Evolutionary conservation across 2,888 invertebrate species (phyloP).

Genomic region (Caenorhabditis auriculariae): DNA sequence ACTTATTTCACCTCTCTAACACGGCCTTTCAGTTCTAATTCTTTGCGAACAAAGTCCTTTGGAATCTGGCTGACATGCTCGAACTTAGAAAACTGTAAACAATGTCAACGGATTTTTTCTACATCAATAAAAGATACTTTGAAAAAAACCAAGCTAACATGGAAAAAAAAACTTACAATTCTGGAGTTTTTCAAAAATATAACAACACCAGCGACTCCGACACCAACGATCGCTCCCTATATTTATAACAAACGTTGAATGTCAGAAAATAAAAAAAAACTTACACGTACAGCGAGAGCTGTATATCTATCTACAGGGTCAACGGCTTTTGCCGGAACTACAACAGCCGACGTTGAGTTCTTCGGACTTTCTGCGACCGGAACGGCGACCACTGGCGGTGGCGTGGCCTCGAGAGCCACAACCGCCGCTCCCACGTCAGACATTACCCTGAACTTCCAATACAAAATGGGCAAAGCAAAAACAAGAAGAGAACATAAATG

Average conservation of each 20-base stretch:
- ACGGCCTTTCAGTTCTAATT: conserved; percentile 56
- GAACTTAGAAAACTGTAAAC: conserved; percentile 58
- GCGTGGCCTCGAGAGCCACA: background rate
- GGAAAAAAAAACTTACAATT: conserved; percentile 36
- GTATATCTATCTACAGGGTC: conserved; percentile 55
- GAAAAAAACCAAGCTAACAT: background rate
- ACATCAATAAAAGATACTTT: background rate
- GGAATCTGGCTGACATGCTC: conserved; percentile 61
- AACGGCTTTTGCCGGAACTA: conserved; percentile 18
- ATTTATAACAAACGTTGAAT: conserved; percentile 14
- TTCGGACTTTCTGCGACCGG: background rate
- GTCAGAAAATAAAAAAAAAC: conserved; percentile 7
- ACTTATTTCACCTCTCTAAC: conserved; percentile 26
- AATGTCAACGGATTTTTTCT: background rate
- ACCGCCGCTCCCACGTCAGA: background rate
- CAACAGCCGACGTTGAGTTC: background rate
- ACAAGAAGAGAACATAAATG: background rate
- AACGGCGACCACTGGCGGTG: conserved; percentile 4
- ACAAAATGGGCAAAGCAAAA: background rate
- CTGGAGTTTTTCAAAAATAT: conserved; percentile 58
- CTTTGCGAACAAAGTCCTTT: conserved; percentile 58
- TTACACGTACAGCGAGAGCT: conserved; percentile 51
- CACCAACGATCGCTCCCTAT: conserved; percentile 60
- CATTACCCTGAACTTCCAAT: background rate
- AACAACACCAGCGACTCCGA: conserved; percentile 53